A percentile compares a stretch with the other conserved stretches of the same genome.
These are phyloP conservation scores for Percopsis omiscomaycus DNA, from an alignment of 2,797 vertebrate genomes.

Conservation along the genomic window DNA sequence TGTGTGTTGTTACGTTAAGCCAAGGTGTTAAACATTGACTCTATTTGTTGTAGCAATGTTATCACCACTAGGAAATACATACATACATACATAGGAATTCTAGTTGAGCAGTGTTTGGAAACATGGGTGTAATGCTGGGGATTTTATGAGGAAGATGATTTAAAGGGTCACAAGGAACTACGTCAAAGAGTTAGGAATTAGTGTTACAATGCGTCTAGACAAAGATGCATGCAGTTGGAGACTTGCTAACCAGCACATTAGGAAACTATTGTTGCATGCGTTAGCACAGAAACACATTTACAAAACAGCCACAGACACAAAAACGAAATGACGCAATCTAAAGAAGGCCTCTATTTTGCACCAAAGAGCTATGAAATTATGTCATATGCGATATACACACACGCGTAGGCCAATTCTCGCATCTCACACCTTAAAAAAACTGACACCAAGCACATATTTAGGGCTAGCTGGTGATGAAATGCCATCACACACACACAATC, in stretches of 20 bases:
- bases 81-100: no score
- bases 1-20: no score
- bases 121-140: background rate
- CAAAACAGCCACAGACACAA: constrained; percentile 10
- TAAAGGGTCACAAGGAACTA: constrained; percentile 8
- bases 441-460: constrained; percentile 6
- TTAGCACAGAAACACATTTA: constrained; percentile 11
- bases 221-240: constrained; percentile 31
- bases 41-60: no score
- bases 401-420: background rate
- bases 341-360: constrained; percentile 55
- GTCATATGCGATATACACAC: constrained; percentile 45
- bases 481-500: constrained; percentile 7
- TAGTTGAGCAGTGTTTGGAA: no score
- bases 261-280: constrained; percentile 12
- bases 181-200: constrained; percentile 1
- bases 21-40: no score
- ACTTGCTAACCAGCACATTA: constrained; percentile 18
- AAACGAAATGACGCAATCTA: constrained; percentile 30
- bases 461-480: background rate
- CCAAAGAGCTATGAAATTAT: constrained; percentile 51
- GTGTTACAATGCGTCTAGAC: constrained; percentile 5
- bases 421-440: no score
- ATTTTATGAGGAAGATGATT: background rate
- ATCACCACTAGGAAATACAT: no score